phyloP scores from a whole-genome alignment of 2,113 vertebrate species.

The Eupsittula cactorum region DNA sequence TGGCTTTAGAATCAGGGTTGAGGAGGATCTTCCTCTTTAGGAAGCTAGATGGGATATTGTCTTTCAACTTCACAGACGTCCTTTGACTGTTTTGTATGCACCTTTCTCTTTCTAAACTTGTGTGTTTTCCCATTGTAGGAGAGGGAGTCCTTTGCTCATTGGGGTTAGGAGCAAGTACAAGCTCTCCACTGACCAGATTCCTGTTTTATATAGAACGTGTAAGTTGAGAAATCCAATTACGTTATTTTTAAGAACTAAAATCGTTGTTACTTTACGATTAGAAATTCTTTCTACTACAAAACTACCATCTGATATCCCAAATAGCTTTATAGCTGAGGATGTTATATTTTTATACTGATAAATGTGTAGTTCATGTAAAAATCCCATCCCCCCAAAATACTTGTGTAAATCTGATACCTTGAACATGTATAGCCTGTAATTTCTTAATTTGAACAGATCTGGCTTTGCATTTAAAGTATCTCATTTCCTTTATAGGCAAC shows the following conservation, averaged over 20 bases:
- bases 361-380: background rate
- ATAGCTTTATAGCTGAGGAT: background rate
- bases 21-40: background rate
- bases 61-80: background rate
- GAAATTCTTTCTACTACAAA: background rate
- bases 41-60: background rate
- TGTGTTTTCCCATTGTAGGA: slow-evolving; percentile 73
- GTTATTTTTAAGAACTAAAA: background rate
- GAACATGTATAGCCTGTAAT: background rate
- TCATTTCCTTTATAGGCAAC: slow-evolving; percentile 59
- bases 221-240: slow-evolving; percentile 62
- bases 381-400: background rate
- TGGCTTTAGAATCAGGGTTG: background rate
- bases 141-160: slow-evolving; percentile 94
- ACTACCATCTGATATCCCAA: background rate
- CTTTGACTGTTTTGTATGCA: background rate
- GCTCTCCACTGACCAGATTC: slow-evolving; percentile 88
- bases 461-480: background rate
- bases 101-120: background rate
- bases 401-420: background rate
- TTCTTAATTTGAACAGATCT: background rate
- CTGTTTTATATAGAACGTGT: slow-evolving; percentile 89
- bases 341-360: background rate
- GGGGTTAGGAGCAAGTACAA: slow-evolving; percentile 92
- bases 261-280: background rate